phyloP scores from a whole-genome alignment of 2,113 vertebrate genomes.

The Lampris megalopsis region DNA sequence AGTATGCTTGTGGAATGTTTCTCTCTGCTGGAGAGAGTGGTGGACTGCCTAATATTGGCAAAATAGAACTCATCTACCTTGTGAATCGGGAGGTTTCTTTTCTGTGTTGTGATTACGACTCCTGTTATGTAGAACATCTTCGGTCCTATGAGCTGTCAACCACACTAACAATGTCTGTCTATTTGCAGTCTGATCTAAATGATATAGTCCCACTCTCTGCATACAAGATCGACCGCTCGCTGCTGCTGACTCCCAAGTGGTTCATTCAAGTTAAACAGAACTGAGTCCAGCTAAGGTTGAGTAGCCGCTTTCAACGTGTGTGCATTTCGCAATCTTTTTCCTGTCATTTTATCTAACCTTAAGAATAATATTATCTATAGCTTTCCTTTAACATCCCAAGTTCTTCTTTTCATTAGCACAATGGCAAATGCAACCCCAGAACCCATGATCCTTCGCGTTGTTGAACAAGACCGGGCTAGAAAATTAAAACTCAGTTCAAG shows the following conservation, averaged over 20 bases:
- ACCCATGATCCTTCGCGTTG: conserved; percentile 19
- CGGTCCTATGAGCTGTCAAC: conserved; percentile 37
- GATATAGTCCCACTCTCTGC: conserved; percentile 32
- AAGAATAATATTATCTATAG: conserved; percentile 2
- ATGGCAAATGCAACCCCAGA: conserved; percentile 23
- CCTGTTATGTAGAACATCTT: conserved; percentile 49
- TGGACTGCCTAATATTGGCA: neutral
- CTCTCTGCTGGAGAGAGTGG: conserved; percentile 2
- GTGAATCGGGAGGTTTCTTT: conserved; percentile 42
- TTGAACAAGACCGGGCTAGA: conserved; percentile 13
- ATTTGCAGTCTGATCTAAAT: conserved; percentile 16
- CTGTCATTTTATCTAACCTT: conserved; percentile 4
- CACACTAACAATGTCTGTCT: conserved; percentile 8
- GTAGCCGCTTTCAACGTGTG: neutral
- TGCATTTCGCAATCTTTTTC: neutral
- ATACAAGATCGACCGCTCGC: conserved; percentile 26
- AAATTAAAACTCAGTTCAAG: conserved; percentile 46
- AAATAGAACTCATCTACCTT: conserved; percentile 4
- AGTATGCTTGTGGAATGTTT: conserved; percentile 2
- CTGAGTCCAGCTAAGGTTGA: conserved; percentile 4
- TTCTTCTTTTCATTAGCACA: neutral
- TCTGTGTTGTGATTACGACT: conserved; percentile 45
- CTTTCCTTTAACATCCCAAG: conserved; percentile 11
- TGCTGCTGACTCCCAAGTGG: conserved; percentile 47
- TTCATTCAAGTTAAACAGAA: conserved; percentile 40